Conservation (phyloP, 2,888 invertebrate species). For the Parapristionchus giblindavisi region DNA sequence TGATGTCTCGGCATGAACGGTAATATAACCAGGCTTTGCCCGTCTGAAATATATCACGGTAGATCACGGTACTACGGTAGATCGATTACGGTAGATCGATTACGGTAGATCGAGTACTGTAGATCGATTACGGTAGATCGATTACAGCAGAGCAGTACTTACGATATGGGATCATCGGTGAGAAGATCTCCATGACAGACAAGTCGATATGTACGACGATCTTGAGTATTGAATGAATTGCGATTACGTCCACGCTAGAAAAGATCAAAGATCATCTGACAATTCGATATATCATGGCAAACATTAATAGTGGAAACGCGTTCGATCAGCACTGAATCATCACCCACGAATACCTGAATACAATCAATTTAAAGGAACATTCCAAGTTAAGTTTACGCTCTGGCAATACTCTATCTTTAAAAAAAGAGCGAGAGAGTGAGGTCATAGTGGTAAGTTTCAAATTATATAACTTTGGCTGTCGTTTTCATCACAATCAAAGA, state of each 20-base stretch:
- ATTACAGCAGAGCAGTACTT: slow-evolving; percentile 14
- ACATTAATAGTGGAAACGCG: slow-evolving; percentile 28
- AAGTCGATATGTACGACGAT: slow-evolving; percentile 14
- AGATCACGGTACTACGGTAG: too few species aligned
- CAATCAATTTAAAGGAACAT: too few species aligned
- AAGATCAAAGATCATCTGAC: background rate
- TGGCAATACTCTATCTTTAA: too few species aligned
- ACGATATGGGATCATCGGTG: slow-evolving; percentile 1
- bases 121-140: background rate
- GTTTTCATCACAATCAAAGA: background rate
- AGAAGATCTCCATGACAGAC: slow-evolving; percentile 22
- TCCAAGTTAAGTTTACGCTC: too few species aligned
- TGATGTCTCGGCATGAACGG: slow-evolving; percentile 14
- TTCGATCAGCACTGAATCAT: slow-evolving; percentile 14
- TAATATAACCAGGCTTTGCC: slow-evolving; percentile 10
- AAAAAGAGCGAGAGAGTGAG: too few species aligned
- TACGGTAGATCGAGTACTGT: too few species aligned
- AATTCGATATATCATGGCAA: background rate
- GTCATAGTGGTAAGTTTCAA: background rate
- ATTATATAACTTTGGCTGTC: background rate
- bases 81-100: too few species aligned
- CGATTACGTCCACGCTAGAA: slow-evolving; percentile 17
- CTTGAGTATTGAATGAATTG: slow-evolving; percentile 19
- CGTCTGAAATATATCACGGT: too few species aligned
- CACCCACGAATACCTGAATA: slow-evolving; percentile 21